Evolutionary conservation across 1,140 invertebrate genomes (phyloP).

Genomic region (Bombus affinis): DNA sequence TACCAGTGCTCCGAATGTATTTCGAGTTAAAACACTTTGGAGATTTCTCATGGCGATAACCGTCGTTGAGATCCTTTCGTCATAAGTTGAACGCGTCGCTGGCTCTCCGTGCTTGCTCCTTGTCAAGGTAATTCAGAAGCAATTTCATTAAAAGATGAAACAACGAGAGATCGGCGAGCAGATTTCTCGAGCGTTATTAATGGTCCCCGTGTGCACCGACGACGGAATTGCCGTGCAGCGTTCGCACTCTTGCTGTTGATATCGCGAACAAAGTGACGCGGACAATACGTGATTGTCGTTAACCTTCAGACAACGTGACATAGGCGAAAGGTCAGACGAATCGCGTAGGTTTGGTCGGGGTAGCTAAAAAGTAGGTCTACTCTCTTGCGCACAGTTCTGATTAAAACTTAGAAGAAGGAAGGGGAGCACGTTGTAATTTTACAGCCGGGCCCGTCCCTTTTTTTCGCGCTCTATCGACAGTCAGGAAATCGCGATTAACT

Average conservation of each 20-base stretch:
- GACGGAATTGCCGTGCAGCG: not conserved
- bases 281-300: constrained; percentile 63
- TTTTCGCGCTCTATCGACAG: not conserved
- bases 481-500: constrained; percentile 42
- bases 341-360: constrained; percentile 10
- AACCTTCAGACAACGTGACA: constrained; percentile 25
- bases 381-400: constrained; percentile 63
- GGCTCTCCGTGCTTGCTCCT: too few relatives aligned
- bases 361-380: constrained; percentile 67
- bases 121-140: not conserved
- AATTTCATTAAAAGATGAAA: not conserved
- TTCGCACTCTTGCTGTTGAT: not conserved
- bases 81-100: too few relatives aligned
- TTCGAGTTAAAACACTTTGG: too few relatives aligned
- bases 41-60: too few relatives aligned
- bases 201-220: too few relatives aligned
- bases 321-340: constrained; percentile 35
- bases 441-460: not conserved
- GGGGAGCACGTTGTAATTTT: constrained; percentile 19
- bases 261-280: constrained; percentile 61
- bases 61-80: too few relatives aligned
- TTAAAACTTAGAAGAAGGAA: constrained; percentile 61
- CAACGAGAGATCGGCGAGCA: not conserved
- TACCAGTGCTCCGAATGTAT: too few relatives aligned
- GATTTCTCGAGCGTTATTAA: constrained; percentile 16